Evolutionary conservation across 2,888 invertebrate genomes (phyloP).

Genomic region (Scelioninae gen. 1): DNA sequence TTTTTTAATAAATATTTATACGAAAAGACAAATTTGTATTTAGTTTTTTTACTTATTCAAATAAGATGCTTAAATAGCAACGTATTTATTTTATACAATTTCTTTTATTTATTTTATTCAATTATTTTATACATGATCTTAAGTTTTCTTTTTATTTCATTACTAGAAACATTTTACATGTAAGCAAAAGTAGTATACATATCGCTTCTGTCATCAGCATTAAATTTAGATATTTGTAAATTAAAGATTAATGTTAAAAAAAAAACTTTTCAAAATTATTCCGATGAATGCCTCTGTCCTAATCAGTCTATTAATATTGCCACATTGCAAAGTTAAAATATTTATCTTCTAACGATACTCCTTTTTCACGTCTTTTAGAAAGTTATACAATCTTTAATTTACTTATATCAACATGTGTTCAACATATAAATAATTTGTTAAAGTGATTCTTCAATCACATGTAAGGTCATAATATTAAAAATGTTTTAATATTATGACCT

Average conservation of each 20-base stretch:
- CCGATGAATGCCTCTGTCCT: background rate
- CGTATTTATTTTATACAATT: too few species aligned
- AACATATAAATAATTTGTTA: slow-evolving; percentile 14
- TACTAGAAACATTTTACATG: background rate
- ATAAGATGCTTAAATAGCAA: too few species aligned
- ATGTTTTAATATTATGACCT: too few species aligned
- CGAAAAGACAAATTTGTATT: too few species aligned
- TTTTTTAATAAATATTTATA: too few species aligned
- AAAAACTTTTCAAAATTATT: background rate
- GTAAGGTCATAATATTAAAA: too few species aligned
- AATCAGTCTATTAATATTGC: background rate
- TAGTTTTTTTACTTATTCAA: too few species aligned
- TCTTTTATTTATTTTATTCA: too few species aligned
- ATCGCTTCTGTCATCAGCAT: background rate
- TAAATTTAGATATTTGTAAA: background rate
- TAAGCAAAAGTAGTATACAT: background rate
- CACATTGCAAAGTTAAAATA: background rate
- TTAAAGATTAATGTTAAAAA: slow-evolving; percentile 11
- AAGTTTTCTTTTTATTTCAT: too few species aligned
- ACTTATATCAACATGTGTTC: slow-evolving; percentile 5
- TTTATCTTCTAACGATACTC: background rate
- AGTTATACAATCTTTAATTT: slow-evolving; percentile 11
- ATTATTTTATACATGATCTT: too few species aligned
- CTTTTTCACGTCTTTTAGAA: background rate
- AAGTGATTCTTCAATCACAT: too few species aligned